A percentile compares a stretch with the other conserved stretches of the same genome.
Conservation (phyloP, 2,113 vertebrate species). For the Tringa solitaria region DNA sequence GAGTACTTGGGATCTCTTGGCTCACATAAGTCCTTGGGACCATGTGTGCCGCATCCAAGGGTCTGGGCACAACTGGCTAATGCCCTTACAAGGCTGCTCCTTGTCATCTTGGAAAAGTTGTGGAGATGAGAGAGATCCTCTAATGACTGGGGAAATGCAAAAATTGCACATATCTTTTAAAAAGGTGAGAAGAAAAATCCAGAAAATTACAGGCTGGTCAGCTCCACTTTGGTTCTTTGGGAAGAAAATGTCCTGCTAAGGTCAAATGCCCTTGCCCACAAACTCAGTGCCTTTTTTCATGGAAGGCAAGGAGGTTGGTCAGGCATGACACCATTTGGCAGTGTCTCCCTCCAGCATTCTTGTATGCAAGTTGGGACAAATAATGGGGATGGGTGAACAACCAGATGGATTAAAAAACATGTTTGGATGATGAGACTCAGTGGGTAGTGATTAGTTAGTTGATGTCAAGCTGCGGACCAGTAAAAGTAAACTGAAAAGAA, state of each 20-base stretch:
- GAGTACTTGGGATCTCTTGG: background rate
- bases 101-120: background rate
- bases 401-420: background rate
- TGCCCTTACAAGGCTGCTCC: background rate
- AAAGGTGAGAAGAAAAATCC: background rate
- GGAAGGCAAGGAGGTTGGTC: too few relatives aligned
- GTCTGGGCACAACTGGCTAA: background rate
- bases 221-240: background rate
- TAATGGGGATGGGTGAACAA: background rate
- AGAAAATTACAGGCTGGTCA: background rate
- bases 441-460: background rate
- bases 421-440: background rate
- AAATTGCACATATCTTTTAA: background rate
- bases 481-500: background rate
- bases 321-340: too few relatives aligned
- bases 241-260: too few relatives aligned
- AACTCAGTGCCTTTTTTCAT: too few relatives aligned
- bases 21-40: background rate
- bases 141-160: background rate
- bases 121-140: background rate
- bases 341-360: background rate
- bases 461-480: background rate
- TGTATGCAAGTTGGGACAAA: background rate
- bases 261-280: too few relatives aligned
- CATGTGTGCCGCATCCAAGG: background rate